Evolutionary conservation across 64 coral and sea anemone species (phyloP).

Genomic region (Stichodactyla mertensii): DNA sequence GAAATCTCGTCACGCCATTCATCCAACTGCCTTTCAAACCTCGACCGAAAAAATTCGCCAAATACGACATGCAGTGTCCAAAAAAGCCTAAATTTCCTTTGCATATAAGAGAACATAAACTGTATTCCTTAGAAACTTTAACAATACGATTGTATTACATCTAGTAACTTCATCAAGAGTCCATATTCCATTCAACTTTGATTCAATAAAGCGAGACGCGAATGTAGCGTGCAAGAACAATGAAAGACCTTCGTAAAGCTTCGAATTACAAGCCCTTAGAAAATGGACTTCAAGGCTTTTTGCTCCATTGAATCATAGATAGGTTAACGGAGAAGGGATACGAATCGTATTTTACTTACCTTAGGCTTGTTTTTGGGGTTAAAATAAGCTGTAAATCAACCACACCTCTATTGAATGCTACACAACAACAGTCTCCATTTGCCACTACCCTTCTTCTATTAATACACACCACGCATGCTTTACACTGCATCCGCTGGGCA

Average conservation of each 20-base stretch:
- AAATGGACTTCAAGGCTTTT: neutral
- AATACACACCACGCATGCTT: neutral
- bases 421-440: constrained; percentile 5
- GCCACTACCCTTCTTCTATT: neutral
- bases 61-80: neutral
- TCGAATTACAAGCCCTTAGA: neutral
- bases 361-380: neutral
- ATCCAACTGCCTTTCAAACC: neutral
- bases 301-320: neutral
- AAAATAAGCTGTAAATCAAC: neutral
- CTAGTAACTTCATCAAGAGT: neutral
- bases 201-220: neutral
- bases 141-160: neutral
- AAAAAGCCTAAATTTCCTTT: neutral
- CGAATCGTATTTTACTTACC: neutral
- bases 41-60: neutral
- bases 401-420: neutral
- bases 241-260: neutral
- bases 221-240: neutral
- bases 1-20: neutral
- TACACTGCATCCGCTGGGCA: neutral
- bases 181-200: neutral
- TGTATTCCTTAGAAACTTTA: neutral
- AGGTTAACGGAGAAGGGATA: neutral
- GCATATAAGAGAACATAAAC: neutral